Conservation (phyloP, 2,797 vertebrate genomes). For the Rhinogobio ventralis region DNA sequence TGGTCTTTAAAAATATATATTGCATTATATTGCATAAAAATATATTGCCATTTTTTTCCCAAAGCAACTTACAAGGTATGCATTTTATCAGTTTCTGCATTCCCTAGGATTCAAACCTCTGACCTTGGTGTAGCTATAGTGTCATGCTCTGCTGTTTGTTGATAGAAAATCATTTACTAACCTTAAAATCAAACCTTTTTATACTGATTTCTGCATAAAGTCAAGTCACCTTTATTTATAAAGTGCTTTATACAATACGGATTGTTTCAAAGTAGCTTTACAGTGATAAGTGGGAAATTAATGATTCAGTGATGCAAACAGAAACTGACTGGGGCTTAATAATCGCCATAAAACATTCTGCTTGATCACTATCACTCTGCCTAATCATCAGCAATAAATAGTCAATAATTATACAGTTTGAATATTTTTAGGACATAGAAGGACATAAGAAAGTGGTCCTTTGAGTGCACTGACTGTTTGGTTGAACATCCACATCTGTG, state of each 20-base stretch:
- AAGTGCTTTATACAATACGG: not conserved
- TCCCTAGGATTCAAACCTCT: not conserved
- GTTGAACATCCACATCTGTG: not conserved
- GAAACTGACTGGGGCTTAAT: not conserved
- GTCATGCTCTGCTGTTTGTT: not conserved
- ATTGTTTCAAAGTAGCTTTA: not conserved
- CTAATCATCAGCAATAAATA: not conserved
- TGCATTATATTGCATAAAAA: too few relatives aligned
- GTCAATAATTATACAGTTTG: constrained; percentile 2
- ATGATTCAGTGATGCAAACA: not conserved
- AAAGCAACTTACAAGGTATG: not conserved
- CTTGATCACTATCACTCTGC: not conserved
- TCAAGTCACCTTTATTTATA: not conserved
- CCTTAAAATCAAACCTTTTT: not conserved
- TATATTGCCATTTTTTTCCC: too few relatives aligned
- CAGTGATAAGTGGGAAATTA: not conserved
- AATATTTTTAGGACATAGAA: not conserved
- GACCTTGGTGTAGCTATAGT: not conserved
- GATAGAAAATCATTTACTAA: not conserved
- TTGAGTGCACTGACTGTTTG: not conserved
- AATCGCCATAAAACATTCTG: not conserved
- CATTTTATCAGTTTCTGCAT: not conserved
- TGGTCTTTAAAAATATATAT: too few relatives aligned
- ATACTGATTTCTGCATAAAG: not conserved
- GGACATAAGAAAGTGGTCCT: not conserved